A percentile compares a stretch with the other conserved stretches of the same genome.
These are phyloP conservation scores for Apantesis nais DNA, from an alignment of 2,888 invertebrate genomes.

Conservation along the genomic window DNA sequence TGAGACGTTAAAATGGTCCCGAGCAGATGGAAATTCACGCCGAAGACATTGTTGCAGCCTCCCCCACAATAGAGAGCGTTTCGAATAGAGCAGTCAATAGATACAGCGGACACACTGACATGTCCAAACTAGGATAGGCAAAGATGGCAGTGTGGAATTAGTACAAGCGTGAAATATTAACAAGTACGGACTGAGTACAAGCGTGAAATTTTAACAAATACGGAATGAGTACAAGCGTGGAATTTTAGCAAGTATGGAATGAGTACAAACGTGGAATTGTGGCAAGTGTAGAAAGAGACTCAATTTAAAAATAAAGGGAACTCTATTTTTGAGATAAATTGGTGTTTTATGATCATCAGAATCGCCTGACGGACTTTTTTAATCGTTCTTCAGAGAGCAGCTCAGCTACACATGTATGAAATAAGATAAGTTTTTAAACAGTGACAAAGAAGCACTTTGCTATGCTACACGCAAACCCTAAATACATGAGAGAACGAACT, in stretches of 20 bases:
- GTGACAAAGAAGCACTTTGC: too few species aligned
- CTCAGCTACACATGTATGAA: not conserved
- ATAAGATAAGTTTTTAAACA: too few species aligned
- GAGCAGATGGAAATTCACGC: constrained; percentile 51
- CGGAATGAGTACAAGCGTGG: not conserved
- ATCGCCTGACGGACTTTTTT: too few species aligned
- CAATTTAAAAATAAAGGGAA: too few species aligned
- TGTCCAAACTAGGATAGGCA: constrained; percentile 13
- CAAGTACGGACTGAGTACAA: not conserved
- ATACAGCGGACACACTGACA: constrained; percentile 21
- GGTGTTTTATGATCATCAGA: too few species aligned
- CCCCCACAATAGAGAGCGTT: constrained; percentile 33
- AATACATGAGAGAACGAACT: too few species aligned
- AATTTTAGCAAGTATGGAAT: not conserved
- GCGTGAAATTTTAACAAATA: not conserved
- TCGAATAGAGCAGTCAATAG: constrained; percentile 30
- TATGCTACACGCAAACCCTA: too few species aligned
- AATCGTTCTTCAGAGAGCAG: not conserved
- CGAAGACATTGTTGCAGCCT: constrained; percentile 53
- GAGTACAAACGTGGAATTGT: not conserved
- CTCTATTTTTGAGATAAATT: not conserved
- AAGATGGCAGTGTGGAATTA: too few species aligned
- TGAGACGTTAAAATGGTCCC: constrained; percentile 50
- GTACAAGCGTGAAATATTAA: not conserved
- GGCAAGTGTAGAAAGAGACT: not conserved